phyloP scores from a whole-genome alignment of 2,888 invertebrate genomes.

The Apamea crenata region DNA sequence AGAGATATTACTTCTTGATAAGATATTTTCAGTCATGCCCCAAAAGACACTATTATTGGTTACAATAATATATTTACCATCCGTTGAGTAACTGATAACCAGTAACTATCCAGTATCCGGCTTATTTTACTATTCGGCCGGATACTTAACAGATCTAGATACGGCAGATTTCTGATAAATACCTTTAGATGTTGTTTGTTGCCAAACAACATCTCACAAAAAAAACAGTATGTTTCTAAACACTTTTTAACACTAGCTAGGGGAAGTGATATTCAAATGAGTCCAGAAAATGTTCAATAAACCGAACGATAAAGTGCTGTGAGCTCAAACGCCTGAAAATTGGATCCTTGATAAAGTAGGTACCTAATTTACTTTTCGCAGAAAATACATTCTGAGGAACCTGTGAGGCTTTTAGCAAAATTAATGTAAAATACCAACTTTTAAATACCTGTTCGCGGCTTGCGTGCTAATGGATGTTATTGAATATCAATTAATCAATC shows the following conservation, averaged over 20 bases:
- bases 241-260: neutral
- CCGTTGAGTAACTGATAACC: neutral
- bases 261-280: conserved; percentile 34
- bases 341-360: conserved; percentile 51
- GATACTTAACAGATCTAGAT: neutral
- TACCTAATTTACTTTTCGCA: conserved; percentile 46
- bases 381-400: conserved; percentile 47
- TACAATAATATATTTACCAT: neutral
- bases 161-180: neutral
- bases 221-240: conserved; percentile 3
- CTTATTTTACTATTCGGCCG: conserved; percentile 24
- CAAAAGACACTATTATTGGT: neutral
- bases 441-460: conserved; percentile 34
- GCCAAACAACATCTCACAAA: neutral
- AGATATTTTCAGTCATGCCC: conserved; percentile 61
- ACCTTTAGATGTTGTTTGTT: neutral
- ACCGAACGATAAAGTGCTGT: conserved; percentile 54
- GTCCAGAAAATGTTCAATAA: conserved; percentile 53
- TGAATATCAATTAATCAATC: conserved; percentile 53
- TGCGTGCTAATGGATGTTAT: conserved; percentile 51
- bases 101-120: neutral
- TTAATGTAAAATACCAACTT: conserved; percentile 44
- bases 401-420: conserved; percentile 32
- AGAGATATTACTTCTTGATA: conserved; percentile 39
- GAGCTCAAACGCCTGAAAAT: conserved; percentile 52